Evolutionary conservation across 2,888 invertebrate species (phyloP), one percentile per base, ranked within the genome.

Genomic region (Folsomia candida): DNA sequence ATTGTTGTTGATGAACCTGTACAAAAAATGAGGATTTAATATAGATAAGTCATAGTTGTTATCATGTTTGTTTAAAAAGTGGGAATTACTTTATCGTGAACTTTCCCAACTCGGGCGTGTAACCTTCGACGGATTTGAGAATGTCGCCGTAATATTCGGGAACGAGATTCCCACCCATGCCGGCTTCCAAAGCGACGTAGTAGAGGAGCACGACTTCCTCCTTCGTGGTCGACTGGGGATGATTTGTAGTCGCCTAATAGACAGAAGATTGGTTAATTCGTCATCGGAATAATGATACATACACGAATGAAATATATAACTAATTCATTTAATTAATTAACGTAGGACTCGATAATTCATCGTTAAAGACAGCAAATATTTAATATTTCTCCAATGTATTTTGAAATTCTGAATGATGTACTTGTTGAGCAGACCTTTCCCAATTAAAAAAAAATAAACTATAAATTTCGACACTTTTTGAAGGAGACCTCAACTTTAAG

Each of bases 51-150:
- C 29, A 22, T 47, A 51, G 20, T 20, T n/a, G n/a, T n/a, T n/a
- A n/a, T n/a, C n/a, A n/a, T n/a, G n/a, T n/a, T n/a, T n/a, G n/a
- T n/a, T n/a, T 66, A 11, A 28, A 54, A 51, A 28, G 37, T 24
- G n/a, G n/a, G n/a, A 4, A 6, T 51, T 66, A 84, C 79, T 85
- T 85, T 58, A 90, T 83, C 51, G 87, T 87, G 81, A 95, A 97
- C 79, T 90, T 87, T 27, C 92, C 92, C 6, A 96, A 84, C 2
- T 90, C 88, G 2, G 89, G 87, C 0, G 94, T 91, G 81, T 90
- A 87, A 0, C 97, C 97, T 72, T 86, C 83, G n/a, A 91, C 84
- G 0, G 88, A 88, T 0, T 87, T 87, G 54, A 87, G 84, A 37
- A 20, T 22, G 22, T 84, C 83, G 6, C 72, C 72, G 18, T 66